Base-by-base conservation (phyloP, 2,888 invertebrate genomes). In the Dascillus cervinus region DNA sequence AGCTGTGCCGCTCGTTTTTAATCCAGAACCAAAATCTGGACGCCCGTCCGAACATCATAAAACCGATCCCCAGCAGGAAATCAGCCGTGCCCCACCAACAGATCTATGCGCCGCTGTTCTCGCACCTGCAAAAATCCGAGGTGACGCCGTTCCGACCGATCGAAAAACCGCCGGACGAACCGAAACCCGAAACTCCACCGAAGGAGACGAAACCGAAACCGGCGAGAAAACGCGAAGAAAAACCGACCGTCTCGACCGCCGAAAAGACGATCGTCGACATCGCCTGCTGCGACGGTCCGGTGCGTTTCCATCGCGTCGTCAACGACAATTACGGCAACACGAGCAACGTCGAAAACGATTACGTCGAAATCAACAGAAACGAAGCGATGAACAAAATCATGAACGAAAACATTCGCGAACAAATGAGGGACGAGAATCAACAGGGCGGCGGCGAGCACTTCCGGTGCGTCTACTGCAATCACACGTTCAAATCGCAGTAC, bases 211-310 rank as follows among this genome's bases (percentile, higher is more conserved):
- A 37, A 5, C 25, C 3, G 4, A 38, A 13, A 42, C n/a, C n/a
- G n/a, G 34, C 26, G 37, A 46, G 28, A 46, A 48, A 43, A 34
- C 34, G 40, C 26, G 33, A 39, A 26, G 31, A 25, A 24, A 26
- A 14, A 5, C 14, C 22, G 6, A 20, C 8, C 5, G 24, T 9
- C 1, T 6, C 33, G 17, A 43, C 39, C 10, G 49, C 53, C 41
- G 60, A 63, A 14, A 76, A 74, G 55, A 77, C 83, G 0, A 78
- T 89, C 1, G 66, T 87, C 37, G 90, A 91, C 62, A 75, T 90
- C n/a, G 91, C 90, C 1, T 88, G 84, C 41, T 91, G 91, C 62
- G 91, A 91, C 62, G 91, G 91, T 0, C 91, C 91, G 0, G 89
- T 91, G 1, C 72, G 82, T 13, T 85, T 91, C 64, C 85, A 86